Percentiles rank a stretch among this genome's conserved stretches.
These are phyloP conservation scores for Gymnobelideus leadbeateri DNA, from an alignment of 2,113 vertebrate genomes.

Conservation along the genomic window DNA sequence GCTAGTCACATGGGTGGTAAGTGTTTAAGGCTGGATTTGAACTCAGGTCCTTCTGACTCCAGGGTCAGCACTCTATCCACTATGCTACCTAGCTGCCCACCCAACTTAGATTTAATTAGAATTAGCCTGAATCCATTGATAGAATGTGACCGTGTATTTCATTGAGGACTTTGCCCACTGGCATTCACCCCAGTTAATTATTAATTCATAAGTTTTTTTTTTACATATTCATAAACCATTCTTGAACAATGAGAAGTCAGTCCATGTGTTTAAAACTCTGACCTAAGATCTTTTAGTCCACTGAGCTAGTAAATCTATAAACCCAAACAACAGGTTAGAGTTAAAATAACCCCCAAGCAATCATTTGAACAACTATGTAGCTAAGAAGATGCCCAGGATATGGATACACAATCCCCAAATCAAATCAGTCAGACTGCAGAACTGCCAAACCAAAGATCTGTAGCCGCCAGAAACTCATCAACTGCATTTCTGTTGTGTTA, in stretches of 20 bases:
- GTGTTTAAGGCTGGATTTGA: background rate
- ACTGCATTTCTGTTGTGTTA: slow-evolving; percentile 26
- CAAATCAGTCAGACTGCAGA: background rate
- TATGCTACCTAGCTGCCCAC: background rate
- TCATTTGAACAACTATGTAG: slow-evolving; percentile 27
- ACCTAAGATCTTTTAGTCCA: slow-evolving; percentile 10
- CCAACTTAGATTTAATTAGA: background rate
- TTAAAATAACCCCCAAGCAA: background rate
- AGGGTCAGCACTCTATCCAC: background rate
- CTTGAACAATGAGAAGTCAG: background rate
- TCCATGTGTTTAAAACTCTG: background rate
- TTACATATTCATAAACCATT: slow-evolving; percentile 16
- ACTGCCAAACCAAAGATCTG: background rate
- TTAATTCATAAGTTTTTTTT: slow-evolving; percentile 12
- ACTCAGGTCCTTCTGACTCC: background rate
- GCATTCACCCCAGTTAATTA: background rate
- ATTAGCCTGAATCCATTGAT: background rate
- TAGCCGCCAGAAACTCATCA: background rate
- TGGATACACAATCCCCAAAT: background rate
- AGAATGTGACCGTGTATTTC: background rate
- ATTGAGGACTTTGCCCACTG: background rate
- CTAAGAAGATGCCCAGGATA: background rate
- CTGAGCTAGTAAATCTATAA: background rate
- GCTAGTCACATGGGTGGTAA: background rate
- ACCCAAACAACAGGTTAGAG: background rate